phyloP scores from a whole-genome alignment of 2,113 vertebrate genomes.

The Lampris megalopsis region DNA sequence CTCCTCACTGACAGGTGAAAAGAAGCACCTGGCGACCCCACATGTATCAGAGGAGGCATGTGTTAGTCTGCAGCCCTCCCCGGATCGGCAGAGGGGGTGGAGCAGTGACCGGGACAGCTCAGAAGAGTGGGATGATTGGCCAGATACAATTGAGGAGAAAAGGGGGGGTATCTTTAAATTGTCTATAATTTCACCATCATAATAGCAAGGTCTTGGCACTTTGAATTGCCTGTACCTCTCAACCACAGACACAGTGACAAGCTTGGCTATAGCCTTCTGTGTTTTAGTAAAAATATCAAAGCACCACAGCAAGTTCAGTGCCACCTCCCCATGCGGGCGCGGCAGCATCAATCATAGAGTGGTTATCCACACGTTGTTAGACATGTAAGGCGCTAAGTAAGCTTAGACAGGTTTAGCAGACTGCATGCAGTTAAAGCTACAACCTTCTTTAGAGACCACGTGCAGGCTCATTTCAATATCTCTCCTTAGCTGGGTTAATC shows the following conservation, averaged over 20 bases:
- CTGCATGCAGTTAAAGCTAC: constrained; percentile 51
- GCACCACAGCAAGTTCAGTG: constrained; percentile 53
- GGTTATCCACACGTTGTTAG: constrained; percentile 55
- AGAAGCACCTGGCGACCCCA: no score
- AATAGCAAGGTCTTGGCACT: constrained; percentile 46
- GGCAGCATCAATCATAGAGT: constrained; percentile 32
- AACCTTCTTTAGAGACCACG: constrained; percentile 51
- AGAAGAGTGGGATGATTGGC: no score
- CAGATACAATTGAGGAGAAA: no score
- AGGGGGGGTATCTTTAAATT: constrained; percentile 44
- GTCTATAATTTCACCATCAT: constrained; percentile 60
- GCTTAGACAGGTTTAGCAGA: constrained; percentile 51
- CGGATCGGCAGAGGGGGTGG: no score
- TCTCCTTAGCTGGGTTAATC: constrained; percentile 37
- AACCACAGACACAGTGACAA: constrained; percentile 25
- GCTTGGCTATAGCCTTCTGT: constrained; percentile 20
- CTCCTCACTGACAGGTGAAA: no score
- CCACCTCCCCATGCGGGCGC: constrained; percentile 49
- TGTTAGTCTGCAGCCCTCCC: no score
- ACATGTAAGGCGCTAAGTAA: constrained; percentile 63
- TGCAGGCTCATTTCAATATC: constrained; percentile 55
- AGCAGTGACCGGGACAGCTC: no score
- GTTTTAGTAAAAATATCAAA: constrained; percentile 58
- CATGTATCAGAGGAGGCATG: no score
- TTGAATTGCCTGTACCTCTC: constrained; percentile 32